Evolutionary conservation across 2,113 vertebrate species (phyloP).

Genomic region (Nanorana parkeri): DNA sequence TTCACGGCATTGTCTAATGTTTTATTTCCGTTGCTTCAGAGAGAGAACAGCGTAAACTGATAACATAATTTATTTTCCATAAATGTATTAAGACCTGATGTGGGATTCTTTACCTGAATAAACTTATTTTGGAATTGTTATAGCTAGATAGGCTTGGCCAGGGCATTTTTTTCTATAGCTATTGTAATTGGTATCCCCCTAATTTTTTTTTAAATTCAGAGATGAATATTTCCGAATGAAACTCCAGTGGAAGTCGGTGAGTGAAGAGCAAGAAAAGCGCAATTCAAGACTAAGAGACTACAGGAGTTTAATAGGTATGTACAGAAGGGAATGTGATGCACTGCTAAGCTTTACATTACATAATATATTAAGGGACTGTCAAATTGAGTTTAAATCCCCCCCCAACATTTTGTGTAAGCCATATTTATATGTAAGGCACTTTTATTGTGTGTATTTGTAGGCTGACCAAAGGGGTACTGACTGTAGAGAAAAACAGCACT

Average conservation of each 20-base stretch:
- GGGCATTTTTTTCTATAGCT: slow-evolving; percentile 15
- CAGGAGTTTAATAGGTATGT: slow-evolving; percentile 91
- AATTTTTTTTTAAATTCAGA: slow-evolving; percentile 69
- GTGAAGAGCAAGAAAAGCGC: slow-evolving; percentile 92
- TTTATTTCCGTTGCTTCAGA: slow-evolving; percentile 40
- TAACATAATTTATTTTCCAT: slow-evolving; percentile 28
- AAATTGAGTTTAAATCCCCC: too few species aligned
- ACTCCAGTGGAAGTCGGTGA: slow-evolving; percentile 96
- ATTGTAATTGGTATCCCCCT: slow-evolving; percentile 7
- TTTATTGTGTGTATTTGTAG: too few species aligned
- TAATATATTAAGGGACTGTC: too few species aligned
- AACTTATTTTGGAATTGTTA: slow-evolving; percentile 33
- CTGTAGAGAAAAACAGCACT: too few species aligned
- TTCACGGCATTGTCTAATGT: slow-evolving; percentile 38
- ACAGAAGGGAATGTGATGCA: background rate
- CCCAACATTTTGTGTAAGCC: too few species aligned
- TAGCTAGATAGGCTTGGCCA: slow-evolving; percentile 7
- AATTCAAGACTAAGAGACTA: slow-evolving; percentile 93
- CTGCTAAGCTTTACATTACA: too few species aligned
- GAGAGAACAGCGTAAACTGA: slow-evolving; percentile 14
- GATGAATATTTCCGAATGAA: slow-evolving; percentile 99
- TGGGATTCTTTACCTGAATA: slow-evolving; percentile 4
- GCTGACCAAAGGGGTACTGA: too few species aligned
- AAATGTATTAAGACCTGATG: slow-evolving; percentile 18
- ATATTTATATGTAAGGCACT: too few species aligned